Evolutionary conservation across 2,888 invertebrate species (phyloP), one percentile per base, ranked within the genome.

Genomic region (Acleris laterana): DNA sequence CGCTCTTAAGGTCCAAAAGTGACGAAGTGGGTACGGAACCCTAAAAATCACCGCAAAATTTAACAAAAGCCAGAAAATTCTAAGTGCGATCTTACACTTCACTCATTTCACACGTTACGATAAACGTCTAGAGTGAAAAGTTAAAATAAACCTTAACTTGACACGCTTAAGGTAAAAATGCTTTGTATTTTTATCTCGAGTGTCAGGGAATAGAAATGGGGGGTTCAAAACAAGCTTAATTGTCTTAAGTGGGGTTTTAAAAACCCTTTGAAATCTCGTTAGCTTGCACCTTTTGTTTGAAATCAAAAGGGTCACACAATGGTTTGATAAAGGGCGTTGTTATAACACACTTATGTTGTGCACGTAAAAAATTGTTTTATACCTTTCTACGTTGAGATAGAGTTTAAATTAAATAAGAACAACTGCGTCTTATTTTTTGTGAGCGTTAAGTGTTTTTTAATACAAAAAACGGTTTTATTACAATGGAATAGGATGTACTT

Each of bases 191-290:
- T 38, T 4, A 38, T 1, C 38, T 38, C 13, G 5, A 38, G 13
- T 38, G 13, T 38, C 38, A 38, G 38, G 38, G 38, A 38, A 38
- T 13, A 38, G 38, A 28, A 48, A 50, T 9, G 32, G 38, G 38
- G 59, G 59, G 50, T 50, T 38, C 3, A 59, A 59, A 59, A 59
- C 48, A 59, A 38, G 59, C 48, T 59, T 50, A 50, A 59, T 59
- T 59, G 59, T 59, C 50, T 59, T 59, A 59, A 59, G 50, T 59
- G 38, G 50, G 16, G 16, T 50, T 49, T 32, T 49, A 59, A 59
- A 49, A 49, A n/a, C 38, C 42, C 22, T 55, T 55, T 55, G 55
- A 55, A 55, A 20, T 38, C 20, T 55, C 32, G 55, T 55, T 55
- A 42, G 55, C 19, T 49, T 55, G 22, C 53, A 53, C 53, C 55